Conservation (phyloP, 92 coral and sea anemone species). For the Actinostola sp. region DNA sequence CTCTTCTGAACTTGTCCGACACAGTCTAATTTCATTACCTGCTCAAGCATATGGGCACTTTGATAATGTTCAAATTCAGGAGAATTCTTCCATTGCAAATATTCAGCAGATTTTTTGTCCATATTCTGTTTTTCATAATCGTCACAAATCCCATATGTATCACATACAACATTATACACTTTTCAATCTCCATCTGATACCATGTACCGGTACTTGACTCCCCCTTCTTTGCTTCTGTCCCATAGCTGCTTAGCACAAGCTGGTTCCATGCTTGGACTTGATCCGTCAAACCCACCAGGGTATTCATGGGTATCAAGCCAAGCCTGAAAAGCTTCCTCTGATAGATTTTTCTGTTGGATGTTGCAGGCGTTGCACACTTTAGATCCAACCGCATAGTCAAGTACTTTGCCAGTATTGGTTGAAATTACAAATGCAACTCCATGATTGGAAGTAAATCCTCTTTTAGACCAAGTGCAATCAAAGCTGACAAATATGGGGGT, state of each 20-base stretch:
- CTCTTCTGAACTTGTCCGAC: constrained; percentile 50
- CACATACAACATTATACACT: constrained; percentile 42
- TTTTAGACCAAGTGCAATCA: too few relatives aligned
- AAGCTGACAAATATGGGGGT: too few relatives aligned
- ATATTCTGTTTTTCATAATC: constrained; percentile 16
- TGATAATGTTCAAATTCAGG: constrained; percentile 30
- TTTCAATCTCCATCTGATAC: constrained; percentile 61
- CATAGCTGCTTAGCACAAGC: constrained; percentile 48
- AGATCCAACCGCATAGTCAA: too few relatives aligned
- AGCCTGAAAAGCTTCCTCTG: constrained; percentile 11
- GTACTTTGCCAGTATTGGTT: too few relatives aligned
- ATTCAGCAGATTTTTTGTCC: constrained; percentile 12
- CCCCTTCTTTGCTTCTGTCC: constrained; percentile 39
- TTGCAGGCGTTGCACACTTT: too few relatives aligned
- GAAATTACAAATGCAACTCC: too few relatives aligned
- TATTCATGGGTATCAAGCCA: constrained; percentile 41
- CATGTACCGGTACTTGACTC: constrained; percentile 44
- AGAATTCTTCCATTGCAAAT: constrained; percentile 14
- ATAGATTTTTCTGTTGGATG: not conserved
- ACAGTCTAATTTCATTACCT: constrained; percentile 48
- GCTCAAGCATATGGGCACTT: constrained; percentile 10
- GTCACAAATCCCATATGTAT: constrained; percentile 51
- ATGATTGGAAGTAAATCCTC: too few relatives aligned
- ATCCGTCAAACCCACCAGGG: constrained; percentile 36
- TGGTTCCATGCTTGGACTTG: constrained; percentile 54